A percentile compares a stretch with the other conserved stretches of the same genome.
Evolutionary conservation across 2,113 vertebrate species (phyloP).

Genomic region (Peromyscus leucopus): DNA sequence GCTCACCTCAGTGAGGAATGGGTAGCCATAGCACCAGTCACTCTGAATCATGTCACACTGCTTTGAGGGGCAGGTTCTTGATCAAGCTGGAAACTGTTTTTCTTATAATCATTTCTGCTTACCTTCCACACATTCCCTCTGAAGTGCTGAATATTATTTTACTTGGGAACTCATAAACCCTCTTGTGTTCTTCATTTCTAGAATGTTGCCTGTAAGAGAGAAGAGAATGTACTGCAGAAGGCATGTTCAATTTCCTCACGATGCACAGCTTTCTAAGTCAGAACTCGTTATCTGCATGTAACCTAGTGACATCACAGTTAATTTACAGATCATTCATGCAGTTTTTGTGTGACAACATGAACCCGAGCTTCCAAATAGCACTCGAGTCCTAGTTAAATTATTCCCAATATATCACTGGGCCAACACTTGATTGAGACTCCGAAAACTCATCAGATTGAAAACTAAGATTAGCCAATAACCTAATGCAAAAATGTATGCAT

Average conservation of each 20-base stretch:
- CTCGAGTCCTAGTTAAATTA: not conserved
- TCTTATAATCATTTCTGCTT: slow-evolving; percentile 32
- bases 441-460: slow-evolving; percentile 21
- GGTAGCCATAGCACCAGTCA: not conserved
- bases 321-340: slow-evolving; percentile 45
- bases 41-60: not conserved
- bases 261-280: slow-evolving; percentile 15
- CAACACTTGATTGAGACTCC: not conserved
- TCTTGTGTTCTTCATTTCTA: slow-evolving; percentile 23
- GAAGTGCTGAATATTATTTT: slow-evolving; percentile 17
- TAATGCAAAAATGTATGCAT: not conserved
- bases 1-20: not conserved
- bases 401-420: not conserved
- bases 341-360: slow-evolving; percentile 39
- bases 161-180: not conserved
- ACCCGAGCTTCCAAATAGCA: slow-evolving; percentile 41
- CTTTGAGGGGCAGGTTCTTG: not conserved
- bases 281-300: slow-evolving; percentile 45
- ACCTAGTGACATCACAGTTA: slow-evolving; percentile 33
- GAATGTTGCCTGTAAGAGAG: slow-evolving; percentile 19
- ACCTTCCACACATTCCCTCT: not conserved
- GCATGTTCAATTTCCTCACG: slow-evolving; percentile 31
- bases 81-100: not conserved
- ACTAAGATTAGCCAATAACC: not conserved
- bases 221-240: not conserved